Evolutionary conservation across 2,888 invertebrate species (phyloP).

Genomic region (Thumatha senex): DNA sequence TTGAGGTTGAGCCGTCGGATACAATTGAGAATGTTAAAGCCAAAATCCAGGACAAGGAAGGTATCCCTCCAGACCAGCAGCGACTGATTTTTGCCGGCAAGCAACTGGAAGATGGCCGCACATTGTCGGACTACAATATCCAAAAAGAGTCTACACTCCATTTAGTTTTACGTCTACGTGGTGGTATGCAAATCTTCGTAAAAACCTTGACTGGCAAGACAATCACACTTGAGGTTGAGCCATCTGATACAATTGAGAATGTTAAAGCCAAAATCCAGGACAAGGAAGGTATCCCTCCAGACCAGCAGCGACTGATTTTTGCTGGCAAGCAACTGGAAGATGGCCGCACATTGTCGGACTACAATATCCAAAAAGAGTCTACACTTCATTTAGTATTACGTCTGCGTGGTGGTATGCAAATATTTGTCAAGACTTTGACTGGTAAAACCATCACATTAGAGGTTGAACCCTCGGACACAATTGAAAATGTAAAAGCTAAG

Average conservation of each 20-base stretch:
- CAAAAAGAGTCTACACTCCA: slow-evolving; percentile 48
- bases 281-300: slow-evolving; percentile 53
- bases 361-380: slow-evolving; percentile 57
- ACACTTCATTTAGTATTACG: slow-evolving; percentile 44
- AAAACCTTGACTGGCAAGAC: slow-evolving; percentile 46
- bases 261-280: slow-evolving; percentile 51
- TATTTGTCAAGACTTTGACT: slow-evolving; percentile 29
- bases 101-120: slow-evolving; percentile 40
- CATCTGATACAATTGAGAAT: slow-evolving; percentile 53
- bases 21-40: slow-evolving; percentile 40
- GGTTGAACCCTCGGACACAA: slow-evolving; percentile 29
- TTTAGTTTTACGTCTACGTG: slow-evolving; percentile 40
- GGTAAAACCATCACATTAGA: slow-evolving; percentile 30
- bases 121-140: slow-evolving; percentile 44
- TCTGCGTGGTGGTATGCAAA: slow-evolving; percentile 58
- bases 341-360: slow-evolving; percentile 32
- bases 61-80: slow-evolving; percentile 51
- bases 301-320: slow-evolving; percentile 50
- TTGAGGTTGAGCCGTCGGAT: slow-evolving; percentile 37
- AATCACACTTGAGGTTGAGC: slow-evolving; percentile 47
- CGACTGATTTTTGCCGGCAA: slow-evolving; percentile 51
- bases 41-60: slow-evolving; percentile 38
- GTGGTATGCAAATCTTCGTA: slow-evolving; percentile 48
- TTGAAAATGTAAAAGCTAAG: slow-evolving; percentile 31
- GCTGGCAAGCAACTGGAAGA: slow-evolving; percentile 56